phyloP scores from a whole-genome alignment of 2,888 invertebrate species.

The Ormyrus pomaceus region DNA sequence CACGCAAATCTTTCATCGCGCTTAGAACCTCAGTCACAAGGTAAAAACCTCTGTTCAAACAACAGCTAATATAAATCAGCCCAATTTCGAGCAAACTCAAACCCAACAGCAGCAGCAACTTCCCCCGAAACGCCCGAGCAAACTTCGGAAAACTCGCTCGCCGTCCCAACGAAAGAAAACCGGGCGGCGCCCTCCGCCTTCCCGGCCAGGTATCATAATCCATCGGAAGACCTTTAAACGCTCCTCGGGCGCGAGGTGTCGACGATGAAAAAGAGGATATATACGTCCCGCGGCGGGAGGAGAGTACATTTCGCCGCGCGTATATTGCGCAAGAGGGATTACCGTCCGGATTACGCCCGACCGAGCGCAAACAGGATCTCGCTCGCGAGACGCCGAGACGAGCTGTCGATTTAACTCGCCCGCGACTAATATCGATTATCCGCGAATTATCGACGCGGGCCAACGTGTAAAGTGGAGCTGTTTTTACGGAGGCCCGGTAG shows the following conservation, averaged over 20 bases:
- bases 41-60: too few species aligned
- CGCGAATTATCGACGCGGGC: too few species aligned
- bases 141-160: conserved; percentile 5
- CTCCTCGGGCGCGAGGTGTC: neutral
- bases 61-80: too few species aligned
- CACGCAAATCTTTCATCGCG: too few species aligned
- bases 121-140: too few species aligned
- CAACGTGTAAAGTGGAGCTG: too few species aligned
- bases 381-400: conserved; percentile 72
- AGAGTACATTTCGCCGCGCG: conserved; percentile 51
- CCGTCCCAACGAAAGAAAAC: conserved; percentile 31
- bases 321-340: conserved; percentile 74
- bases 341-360: conserved; percentile 72
- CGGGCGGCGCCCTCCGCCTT: too few species aligned
- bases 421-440: neutral
- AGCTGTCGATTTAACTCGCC: conserved; percentile 69
- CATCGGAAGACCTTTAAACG: conserved; percentile 7
- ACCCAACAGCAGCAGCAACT: too few species aligned
- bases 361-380: conserved; percentile 74
- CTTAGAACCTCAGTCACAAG: too few species aligned
- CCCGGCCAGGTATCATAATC: too few species aligned
- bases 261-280: neutral
- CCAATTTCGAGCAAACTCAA: too few species aligned
- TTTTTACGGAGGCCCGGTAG: too few species aligned
- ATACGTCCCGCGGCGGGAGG: neutral